Evolutionary conservation across 2,797 vertebrate genomes (phyloP).

Genomic region (Acipenser ruthenus): DNA sequence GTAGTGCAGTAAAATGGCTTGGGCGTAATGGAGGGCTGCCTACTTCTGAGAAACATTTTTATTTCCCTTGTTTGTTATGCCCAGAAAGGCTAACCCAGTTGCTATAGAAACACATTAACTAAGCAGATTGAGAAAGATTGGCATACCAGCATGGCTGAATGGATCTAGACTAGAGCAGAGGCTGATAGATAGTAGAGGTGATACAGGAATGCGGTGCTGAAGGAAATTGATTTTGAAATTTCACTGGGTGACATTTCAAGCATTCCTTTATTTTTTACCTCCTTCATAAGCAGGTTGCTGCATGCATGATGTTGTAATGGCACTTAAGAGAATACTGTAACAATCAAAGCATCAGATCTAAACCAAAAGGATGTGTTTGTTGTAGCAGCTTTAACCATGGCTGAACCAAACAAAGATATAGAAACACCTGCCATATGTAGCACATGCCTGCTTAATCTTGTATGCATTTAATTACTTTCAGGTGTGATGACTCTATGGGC

Average conservation of each 20-base stretch:
- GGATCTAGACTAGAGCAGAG: background rate
- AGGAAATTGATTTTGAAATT: conserved; percentile 10
- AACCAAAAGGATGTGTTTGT: no score
- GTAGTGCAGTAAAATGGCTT: conserved; percentile 2
- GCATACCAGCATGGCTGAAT: background rate
- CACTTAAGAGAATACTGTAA: no score
- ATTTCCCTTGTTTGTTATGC: conserved; percentile 9
- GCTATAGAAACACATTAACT: conserved; percentile 17
- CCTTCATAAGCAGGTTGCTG: background rate
- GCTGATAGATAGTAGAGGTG: conserved; percentile 11
- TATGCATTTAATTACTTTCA: no score
- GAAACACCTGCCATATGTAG: no score
- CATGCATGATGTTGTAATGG: no score
- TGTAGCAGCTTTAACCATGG: no score
- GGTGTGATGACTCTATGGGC: no score
- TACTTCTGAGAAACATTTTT: conserved; percentile 13
- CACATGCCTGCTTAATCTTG: no score
- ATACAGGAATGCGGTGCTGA: background rate
- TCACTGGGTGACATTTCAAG: background rate
- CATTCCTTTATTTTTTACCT: background rate
- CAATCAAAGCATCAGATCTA: no score
- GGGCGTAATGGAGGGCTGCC: background rate
- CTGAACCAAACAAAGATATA: no score
- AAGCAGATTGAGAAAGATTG: conserved; percentile 8
- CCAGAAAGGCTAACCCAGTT: conserved; percentile 17